Base-by-base conservation (phyloP, 2,113 vertebrate species). In the Agapornis roseicollis region DNA sequence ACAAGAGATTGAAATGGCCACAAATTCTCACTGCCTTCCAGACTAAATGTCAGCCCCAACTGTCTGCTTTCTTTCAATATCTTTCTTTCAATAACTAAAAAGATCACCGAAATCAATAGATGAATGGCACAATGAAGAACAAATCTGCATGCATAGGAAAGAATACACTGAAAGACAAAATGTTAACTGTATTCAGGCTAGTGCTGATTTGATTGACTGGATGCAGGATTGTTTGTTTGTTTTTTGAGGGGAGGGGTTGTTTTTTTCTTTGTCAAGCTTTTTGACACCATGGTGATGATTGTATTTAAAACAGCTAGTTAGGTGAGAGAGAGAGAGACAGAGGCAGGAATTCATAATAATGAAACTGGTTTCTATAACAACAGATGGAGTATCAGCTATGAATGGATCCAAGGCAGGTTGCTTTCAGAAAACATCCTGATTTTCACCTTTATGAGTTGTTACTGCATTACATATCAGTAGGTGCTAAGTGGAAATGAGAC, bases 361-460 rank as follows among this genome's bases (percentile, higher is more conserved):
- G 55, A 91, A 85, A 74, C 13, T 42, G 27, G 74, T 91, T 95
- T 93, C 91, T 94, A n/a, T 93, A 88, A 93, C 69, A 96, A 94
- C 78, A 93, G 77, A 84, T 72, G 64, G 68, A 89, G 50, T 69
- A 87, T 13, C 42, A 91, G 50, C 17, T 80, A 50, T 47, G 61
- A 91, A 87, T 89, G 64, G 46, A 93, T 69, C n/a, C 42, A 50
- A 55, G 27, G 61, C 37, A 84, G 22, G 23, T 3, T 80, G 35
- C 53, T 47, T 53, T 77, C 41, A 85, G 66, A 80, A 85, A 88
- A 31, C 79, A 33, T 19, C 8, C 49, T 42, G 61, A 81, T 89
- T 89, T 96, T 85, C 64, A 77, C 41, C 49, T 80, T 83, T 93
- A 86, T 28, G 37, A 86, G 44, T 85, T 90, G 60, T 42, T 55